Percentiles rank a stretch among this genome's conserved stretches.
Conservation (phyloP, 2,888 invertebrate genomes). For the Fissipunctia ypsillon region DNA sequence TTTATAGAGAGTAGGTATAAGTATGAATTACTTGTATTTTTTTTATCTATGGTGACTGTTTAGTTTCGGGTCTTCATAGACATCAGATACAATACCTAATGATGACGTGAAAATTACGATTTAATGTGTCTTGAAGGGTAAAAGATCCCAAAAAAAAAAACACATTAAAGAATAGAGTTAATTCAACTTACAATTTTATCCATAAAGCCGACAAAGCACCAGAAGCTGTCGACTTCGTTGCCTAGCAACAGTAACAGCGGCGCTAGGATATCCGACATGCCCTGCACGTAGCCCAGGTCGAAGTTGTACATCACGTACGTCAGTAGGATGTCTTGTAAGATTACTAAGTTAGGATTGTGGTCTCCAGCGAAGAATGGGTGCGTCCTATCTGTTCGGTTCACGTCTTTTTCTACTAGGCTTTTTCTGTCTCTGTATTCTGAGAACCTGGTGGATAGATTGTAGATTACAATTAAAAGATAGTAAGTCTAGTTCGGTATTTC, state of each 20-base stretch:
- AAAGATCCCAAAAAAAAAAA: no score
- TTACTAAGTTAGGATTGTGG: conserved; percentile 96
- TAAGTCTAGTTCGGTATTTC: not conserved
- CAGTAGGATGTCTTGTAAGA: conserved; percentile 98
- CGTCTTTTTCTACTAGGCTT: conserved; percentile 99
- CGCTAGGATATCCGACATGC: conserved; percentile 99
- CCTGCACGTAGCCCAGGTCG: conserved; percentile 98
- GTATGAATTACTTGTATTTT: no score
- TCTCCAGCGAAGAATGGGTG: conserved; percentile 98
- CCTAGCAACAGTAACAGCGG: conserved; percentile 97
- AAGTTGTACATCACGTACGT: conserved; percentile 99
- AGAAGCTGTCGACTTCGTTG: conserved; percentile 99
- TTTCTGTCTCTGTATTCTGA: conserved; percentile 97
- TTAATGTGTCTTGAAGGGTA: not conserved
- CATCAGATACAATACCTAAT: no score
- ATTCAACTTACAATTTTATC: conserved; percentile 93
- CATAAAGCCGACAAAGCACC: conserved; percentile 99
- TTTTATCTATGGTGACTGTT: no score
- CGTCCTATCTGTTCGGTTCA: conserved; percentile 98
- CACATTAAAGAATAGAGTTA: no score
- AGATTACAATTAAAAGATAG: not conserved
- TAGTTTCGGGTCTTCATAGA: no score
- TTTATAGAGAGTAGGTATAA: no score
- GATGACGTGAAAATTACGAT: no score
- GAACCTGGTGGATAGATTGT: conserved; percentile 88